Conservation (phyloP, 37 sponge, comb jelly and placozoan genomes). For the Oopsacas minuta region DNA sequence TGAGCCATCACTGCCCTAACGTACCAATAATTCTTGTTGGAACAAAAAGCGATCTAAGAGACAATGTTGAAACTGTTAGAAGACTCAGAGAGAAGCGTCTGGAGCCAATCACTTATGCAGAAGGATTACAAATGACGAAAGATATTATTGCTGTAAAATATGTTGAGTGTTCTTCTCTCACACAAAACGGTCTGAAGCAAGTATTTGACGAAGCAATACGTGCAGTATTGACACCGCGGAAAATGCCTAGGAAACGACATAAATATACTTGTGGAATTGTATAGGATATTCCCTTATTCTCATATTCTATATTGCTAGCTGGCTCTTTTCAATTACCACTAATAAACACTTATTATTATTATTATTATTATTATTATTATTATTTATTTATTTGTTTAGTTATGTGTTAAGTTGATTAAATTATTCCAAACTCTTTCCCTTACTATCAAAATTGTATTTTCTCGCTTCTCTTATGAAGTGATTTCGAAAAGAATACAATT, state of each 20-base stretch:
- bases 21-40: conserved; percentile 59
- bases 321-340: too few relatives aligned
- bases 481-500: too few relatives aligned
- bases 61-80: conserved; percentile 42
- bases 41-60: conserved; percentile 55
- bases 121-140: conserved; percentile 45
- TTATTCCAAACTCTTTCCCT: too few relatives aligned
- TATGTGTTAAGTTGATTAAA: too few relatives aligned
- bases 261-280: neutral
- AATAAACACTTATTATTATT: too few relatives aligned
- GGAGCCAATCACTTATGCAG: conserved; percentile 32
- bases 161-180: conserved; percentile 56
- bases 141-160: conserved; percentile 49
- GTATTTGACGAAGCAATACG: conserved; percentile 78
- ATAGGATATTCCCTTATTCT: neutral
- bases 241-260: conserved; percentile 28
- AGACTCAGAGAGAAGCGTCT: conserved; percentile 35
- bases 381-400: too few relatives aligned
- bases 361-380: too few relatives aligned
- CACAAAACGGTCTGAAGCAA: conserved; percentile 42
- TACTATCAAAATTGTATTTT: too few relatives aligned
- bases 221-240: conserved; percentile 55
- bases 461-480: too few relatives aligned
- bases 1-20: conserved; percentile 53
- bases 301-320: too few relatives aligned